Evolutionary conservation across 2,797 vertebrate species (phyloP), one percentile per base, ranked within the genome.

Genomic region (Cossypha heuglini): DNA sequence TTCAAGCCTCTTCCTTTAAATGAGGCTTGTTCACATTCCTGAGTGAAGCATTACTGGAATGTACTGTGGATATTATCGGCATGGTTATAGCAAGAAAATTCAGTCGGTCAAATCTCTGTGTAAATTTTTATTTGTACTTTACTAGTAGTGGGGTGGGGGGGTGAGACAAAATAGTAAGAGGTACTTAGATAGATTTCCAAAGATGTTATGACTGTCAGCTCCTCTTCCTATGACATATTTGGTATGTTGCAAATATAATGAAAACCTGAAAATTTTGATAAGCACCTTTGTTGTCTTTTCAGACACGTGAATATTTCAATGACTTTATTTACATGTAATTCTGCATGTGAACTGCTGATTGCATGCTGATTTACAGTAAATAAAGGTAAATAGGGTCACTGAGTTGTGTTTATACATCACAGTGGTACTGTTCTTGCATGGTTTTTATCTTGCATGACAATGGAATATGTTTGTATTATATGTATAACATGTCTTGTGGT

Each of bases 401-500:
- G 76, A 91, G 72, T 92, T 95, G 40, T 91, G 48, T 92, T 82
- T 90, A 73, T 90, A 91, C 22, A 83, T 91, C 59, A 49, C 45
- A 67, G 55, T 69, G 59, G 45, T 69, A 91, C 68, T 75, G 45
- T 93, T 97, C 80, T 95, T 98, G 98, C 98, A 98, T 98, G 98
- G 21, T 90, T 93, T 93, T 95, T 95, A 94, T 96, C 97, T 94
- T 97, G 91, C 72, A 96, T 97, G 97, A 85, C 80, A 73, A 86
- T 89, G 67, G 77, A 96, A 90, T 90, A 93, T 93, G 82, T 96
- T 72, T 97, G 92, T 95, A 95, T 95, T 94, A 96, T 97, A 49
- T 97, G 85, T 97, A 94, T 97, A 98, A 97, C 97, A 77, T 96
- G 96, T 98, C 96, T 78, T 95, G 97, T 98, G 96, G 94, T 97